These are phyloP conservation scores for Puntigrus tetrazona DNA, from an alignment of 2,113 vertebrate genomes.

Conservation along the genomic window DNA sequence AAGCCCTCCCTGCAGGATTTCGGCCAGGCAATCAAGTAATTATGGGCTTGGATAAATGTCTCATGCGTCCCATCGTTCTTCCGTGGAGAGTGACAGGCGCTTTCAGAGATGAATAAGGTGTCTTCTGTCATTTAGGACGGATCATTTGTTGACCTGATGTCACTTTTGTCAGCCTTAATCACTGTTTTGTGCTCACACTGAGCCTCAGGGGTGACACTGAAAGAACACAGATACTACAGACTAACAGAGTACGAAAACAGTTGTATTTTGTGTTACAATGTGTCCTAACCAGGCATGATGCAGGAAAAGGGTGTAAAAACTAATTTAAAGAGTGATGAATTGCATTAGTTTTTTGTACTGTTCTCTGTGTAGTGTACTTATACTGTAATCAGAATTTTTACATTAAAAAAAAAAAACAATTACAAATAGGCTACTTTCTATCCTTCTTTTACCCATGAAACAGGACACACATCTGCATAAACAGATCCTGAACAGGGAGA, in stretches of 20 bases:
- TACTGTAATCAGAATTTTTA: too few species aligned
- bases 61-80: constrained; percentile 16
- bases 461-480: too few species aligned
- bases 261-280: not conserved
- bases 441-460: too few species aligned
- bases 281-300: not conserved
- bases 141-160: constrained; percentile 39
- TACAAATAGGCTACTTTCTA: too few species aligned
- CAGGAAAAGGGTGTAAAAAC: too few species aligned
- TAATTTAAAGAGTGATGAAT: too few species aligned
- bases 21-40: constrained; percentile 43
- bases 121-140: not conserved
- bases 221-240: not conserved
- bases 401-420: too few species aligned
- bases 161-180: not conserved
- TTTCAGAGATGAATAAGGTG: constrained; percentile 23
- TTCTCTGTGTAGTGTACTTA: too few species aligned
- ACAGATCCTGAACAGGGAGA: too few species aligned
- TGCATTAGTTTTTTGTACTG: too few species aligned
- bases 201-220: not conserved
- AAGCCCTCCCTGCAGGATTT: constrained; percentile 18
- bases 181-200: not conserved
- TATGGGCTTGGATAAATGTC: constrained; percentile 46
- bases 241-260: not conserved
- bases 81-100: constrained; percentile 37